Base-by-base conservation (phyloP, 2,797 vertebrate genomes). In the Botia almorhae region DNA sequence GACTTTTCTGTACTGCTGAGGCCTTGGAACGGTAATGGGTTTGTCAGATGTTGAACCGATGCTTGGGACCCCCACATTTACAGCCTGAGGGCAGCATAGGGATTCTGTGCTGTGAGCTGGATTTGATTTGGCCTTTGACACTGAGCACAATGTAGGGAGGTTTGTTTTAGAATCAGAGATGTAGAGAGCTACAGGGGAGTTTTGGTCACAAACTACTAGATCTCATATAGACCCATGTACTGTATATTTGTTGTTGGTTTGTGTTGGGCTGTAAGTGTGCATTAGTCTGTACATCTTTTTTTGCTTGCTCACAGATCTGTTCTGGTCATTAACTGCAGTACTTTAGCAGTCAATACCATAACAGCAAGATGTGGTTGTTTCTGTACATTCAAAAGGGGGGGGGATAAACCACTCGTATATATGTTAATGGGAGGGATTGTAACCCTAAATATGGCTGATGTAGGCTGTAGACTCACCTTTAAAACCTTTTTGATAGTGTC, bases 61-160 rank as follows among this genome's bases (percentile, higher is more conserved):
- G 69, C n/a, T 64, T 58, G 23, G n/a, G 55, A 39, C 43, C 33
- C 23, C 68, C 4, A 16, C 10, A 61, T 67, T 75, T 39, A 6
- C 56, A 36, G 29, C 74, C 68, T 71, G 48, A 82, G 3, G 14
- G 51, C 39, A 65, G 58, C 50, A 21, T 14, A 21, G 48, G 36
- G 56, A 23, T 29, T 29, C 58, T 19, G 58, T 16, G 3, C 50
- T 21, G 23, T 21, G 48, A 65, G 26, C 29, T n/a, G 50, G 69
- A 17, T 65, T 72, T 69, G 23, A 64, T 56, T 19, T 76, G 60
- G 72, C 76, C 53, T 82, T 74, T 78, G 78, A 81, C 82, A 36
- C 26, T 33, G 10, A 43, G 64, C 19, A 55, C 63, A 51, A 55
- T 71, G 68, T 51, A 33, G 21, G 73, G 71, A 60, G 71, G 67